These are phyloP conservation scores for Microcaecilia unicolor DNA, from an alignment of 2,797 vertebrate species.

Conservation along the genomic window DNA sequence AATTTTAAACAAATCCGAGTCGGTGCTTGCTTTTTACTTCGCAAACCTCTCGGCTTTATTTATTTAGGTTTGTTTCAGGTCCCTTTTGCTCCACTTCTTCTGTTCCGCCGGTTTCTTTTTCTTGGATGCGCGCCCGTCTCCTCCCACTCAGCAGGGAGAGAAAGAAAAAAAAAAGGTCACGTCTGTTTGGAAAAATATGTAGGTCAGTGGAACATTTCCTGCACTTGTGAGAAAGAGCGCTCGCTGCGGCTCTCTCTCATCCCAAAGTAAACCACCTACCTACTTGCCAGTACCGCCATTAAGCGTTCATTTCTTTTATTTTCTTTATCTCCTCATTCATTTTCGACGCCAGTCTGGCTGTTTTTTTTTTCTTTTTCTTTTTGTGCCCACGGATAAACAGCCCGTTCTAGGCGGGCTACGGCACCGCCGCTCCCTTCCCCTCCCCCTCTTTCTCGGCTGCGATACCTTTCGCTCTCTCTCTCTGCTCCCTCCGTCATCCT, in stretches of 20 bases:
- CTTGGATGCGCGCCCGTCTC: conserved; percentile 59
- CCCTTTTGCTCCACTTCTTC: conserved; percentile 10
- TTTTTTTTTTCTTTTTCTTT: no score
- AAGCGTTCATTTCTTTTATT: background rate
- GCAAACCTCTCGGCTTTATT: conserved; percentile 24
- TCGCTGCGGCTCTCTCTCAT: conserved; percentile 6
- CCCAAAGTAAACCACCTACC: background rate
- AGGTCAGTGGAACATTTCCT: conserved; percentile 74
- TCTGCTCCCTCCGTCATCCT: background rate
- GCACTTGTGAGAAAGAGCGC: conserved; percentile 46
- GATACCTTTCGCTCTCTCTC: background rate
- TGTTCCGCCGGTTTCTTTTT: conserved; percentile 38
- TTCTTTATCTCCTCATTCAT: conserved; percentile 29
- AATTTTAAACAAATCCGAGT: conserved; percentile 2
- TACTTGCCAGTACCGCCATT: background rate
- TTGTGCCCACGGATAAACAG: no score
- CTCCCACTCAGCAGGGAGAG: conserved; percentile 44
- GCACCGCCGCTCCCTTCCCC: no score
- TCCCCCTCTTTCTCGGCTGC: no score
- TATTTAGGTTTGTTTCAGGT: conserved; percentile 1
- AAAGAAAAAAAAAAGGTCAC: conserved; percentile 53
- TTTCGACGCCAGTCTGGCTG: conserved; percentile 19
- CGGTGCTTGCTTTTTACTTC: conserved; percentile 6
- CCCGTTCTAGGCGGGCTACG: no score
- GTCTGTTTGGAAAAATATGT: conserved; percentile 72